phyloP scores from a whole-genome alignment of 2,113 vertebrate genomes.

The Pampusana beccarii region DNA sequence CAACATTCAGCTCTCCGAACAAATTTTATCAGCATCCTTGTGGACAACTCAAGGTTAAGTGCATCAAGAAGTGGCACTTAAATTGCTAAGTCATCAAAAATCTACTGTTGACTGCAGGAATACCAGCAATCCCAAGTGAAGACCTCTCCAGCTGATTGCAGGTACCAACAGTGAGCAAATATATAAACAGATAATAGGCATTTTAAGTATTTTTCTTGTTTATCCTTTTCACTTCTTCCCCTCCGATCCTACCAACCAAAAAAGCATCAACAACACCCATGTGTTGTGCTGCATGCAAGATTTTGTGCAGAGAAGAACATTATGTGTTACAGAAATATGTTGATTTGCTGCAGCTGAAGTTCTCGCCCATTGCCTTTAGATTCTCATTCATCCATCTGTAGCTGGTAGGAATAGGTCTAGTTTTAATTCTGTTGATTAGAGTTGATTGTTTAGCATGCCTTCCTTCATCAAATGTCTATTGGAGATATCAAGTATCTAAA shows the following conservation, averaged over 20 bases:
- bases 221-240: neutral
- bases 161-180: neutral
- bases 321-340: neutral
- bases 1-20: neutral
- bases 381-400: neutral
- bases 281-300: neutral
- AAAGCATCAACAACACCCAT: neutral
- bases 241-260: neutral
- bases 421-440: neutral
- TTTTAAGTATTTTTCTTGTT: neutral
- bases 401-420: neutral
- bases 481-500: neutral
- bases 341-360: neutral
- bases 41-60: neutral
- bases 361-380: neutral
- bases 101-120: neutral
- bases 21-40: neutral
- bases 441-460: neutral
- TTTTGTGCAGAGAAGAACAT: neutral
- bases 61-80: neutral
- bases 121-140: neutral
- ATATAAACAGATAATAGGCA: neutral
- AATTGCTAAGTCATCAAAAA: neutral
- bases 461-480: neutral
- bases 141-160: neutral